Conservation (phyloP, 2,888 invertebrate species). For the Aplocera efformata region DNA sequence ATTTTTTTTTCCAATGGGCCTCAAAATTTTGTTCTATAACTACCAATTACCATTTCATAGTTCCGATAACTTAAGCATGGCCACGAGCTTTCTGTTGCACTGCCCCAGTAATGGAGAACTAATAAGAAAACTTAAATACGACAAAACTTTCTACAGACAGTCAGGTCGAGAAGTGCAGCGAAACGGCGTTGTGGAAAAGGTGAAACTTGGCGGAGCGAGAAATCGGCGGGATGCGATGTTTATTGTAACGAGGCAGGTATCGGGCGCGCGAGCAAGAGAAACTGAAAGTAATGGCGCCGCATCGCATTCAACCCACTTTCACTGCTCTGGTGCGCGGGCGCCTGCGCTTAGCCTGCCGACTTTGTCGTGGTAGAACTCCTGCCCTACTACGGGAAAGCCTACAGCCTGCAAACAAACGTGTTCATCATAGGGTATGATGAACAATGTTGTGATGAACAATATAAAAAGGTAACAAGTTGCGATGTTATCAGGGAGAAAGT, state of each 20-base stretch:
- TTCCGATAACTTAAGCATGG: not conserved
- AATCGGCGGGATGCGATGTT: conserved; percentile 78
- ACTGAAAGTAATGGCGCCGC: conserved; percentile 77
- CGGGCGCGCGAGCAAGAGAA: conserved; percentile 74
- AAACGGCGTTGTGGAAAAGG: conserved; percentile 71
- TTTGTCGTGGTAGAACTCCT: no score
- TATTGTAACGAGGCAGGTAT: conserved; percentile 75
- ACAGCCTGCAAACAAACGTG: conserved; percentile 11
- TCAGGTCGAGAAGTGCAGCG: conserved; percentile 60
- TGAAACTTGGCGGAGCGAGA: conserved; percentile 78
- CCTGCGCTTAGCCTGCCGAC: no score
- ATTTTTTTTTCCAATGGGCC: no score
- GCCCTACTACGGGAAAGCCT: conserved; percentile 29
- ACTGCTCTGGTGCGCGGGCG: conserved; percentile 59
- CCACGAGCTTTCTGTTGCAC: conserved; percentile 1
- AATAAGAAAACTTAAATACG: conserved; percentile 24
- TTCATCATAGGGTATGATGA: no score
- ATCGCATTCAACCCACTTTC: conserved; percentile 79
- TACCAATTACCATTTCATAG: no score
- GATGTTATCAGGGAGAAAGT: no score
- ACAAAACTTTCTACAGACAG: conserved; percentile 61
- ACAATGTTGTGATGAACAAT: no score
- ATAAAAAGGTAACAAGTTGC: no score
- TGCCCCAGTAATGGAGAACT: conserved; percentile 7
- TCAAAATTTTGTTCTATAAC: no score